Percentiles rank a stretch among this genome's conserved stretches.
Evolutionary conservation across 1,140 invertebrate genomes (phyloP).

Genomic region (Pantala flavescens): DNA sequence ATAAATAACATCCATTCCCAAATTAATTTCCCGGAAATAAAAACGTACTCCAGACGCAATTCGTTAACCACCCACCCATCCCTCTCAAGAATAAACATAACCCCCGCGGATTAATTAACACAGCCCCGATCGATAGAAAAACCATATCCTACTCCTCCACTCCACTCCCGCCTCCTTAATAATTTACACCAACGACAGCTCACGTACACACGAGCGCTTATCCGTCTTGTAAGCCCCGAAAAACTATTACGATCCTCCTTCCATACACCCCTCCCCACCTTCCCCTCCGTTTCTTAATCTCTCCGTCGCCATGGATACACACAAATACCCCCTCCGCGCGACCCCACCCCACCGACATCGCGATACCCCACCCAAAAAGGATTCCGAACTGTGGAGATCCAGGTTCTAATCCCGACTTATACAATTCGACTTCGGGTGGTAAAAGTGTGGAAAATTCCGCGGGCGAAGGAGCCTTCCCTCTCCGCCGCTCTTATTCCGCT

Average conservation of each 20-base stretch:
- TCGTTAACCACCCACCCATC: no score
- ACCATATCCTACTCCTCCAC: not conserved
- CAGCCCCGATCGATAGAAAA: not conserved
- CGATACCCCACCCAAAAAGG: not conserved
- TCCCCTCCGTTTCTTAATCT: not conserved
- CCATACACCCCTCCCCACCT: not conserved
- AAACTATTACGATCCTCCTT: not conserved
- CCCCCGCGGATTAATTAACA: not conserved
- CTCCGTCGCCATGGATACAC: not conserved
- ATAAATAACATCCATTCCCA: no score
- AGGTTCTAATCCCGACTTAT: not conserved
- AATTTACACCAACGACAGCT: not conserved
- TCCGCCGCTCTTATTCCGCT: not conserved
- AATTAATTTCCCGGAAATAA: no score
- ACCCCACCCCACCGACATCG: not conserved
- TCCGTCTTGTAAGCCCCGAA: not conserved
- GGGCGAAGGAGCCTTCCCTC: not conserved
- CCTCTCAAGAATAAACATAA: no score
- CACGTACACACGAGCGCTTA: constrained; percentile 3
- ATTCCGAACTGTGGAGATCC: not conserved
- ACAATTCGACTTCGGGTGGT: not conserved
- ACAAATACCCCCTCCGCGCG: not conserved
- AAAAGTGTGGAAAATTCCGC: not conserved
- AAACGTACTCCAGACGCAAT: no score
- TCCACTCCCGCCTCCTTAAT: not conserved